Evolutionary conservation across 2,113 vertebrate species (phyloP).

Genomic region (Falcunculus frontatus): DNA sequence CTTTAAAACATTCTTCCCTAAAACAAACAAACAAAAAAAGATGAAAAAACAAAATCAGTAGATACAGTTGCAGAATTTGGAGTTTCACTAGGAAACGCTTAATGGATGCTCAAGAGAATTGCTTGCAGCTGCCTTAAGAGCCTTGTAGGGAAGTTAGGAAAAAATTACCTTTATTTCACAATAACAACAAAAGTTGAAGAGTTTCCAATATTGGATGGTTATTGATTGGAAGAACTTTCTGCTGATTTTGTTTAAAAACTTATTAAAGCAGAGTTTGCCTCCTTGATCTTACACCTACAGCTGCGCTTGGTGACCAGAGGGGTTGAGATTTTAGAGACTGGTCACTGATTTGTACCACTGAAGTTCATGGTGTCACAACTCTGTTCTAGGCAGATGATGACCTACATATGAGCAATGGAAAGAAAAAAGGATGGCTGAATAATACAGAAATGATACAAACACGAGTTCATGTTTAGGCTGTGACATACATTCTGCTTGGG

Average conservation of each 20-base stretch:
- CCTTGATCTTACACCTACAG: not conserved
- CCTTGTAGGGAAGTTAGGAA: not conserved
- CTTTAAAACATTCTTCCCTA: not conserved
- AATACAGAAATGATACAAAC: not conserved
- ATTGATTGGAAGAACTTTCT: not conserved
- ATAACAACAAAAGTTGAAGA: not conserved
- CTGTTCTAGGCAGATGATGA: not conserved
- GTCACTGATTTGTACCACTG: not conserved
- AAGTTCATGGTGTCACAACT: not conserved
- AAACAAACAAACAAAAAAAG: not conserved
- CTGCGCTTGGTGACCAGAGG: not conserved
- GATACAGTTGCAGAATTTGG: not conserved
- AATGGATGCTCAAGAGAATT: not conserved
- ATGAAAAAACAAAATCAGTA: not conserved
- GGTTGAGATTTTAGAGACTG: not conserved
- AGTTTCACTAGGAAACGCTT: not conserved
- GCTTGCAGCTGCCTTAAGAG: not conserved
- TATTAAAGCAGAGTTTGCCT: not conserved
- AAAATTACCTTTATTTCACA: not conserved
- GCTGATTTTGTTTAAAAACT: not conserved
- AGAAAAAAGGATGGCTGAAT: not conserved
- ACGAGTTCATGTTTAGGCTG: not conserved
- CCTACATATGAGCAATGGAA: not conserved
- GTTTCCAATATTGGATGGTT: not conserved
- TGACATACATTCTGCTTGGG: not conserved